These are phyloP conservation scores for Anguilla marmorata DNA, from an alignment of 2,797 vertebrate genomes.

Conservation along the genomic window DNA sequence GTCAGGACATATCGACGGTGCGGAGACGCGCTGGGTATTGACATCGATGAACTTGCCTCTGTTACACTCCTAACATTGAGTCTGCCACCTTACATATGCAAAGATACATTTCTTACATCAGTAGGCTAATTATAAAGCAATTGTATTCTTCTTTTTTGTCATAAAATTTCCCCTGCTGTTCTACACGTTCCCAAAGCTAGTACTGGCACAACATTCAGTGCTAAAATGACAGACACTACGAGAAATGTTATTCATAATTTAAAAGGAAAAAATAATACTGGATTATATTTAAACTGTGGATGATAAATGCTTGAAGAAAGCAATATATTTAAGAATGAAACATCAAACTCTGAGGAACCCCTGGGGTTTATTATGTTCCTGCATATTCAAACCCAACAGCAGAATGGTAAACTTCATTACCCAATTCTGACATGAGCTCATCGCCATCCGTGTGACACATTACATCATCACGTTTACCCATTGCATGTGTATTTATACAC, in stretches of 20 bases:
- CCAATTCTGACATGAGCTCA: slow-evolving; percentile 48
- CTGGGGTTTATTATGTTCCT: neutral
- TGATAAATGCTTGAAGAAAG: too few relatives aligned
- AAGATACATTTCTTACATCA: neutral
- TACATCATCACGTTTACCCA: slow-evolving; percentile 44
- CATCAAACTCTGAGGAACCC: neutral
- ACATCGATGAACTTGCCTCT: neutral
- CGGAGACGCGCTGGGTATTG: neutral
- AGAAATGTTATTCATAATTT: neutral
- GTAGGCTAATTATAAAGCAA: neutral
- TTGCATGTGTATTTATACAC: slow-evolving; percentile 15
- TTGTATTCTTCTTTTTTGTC: neutral
- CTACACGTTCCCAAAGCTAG: neutral
- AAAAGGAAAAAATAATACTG: neutral
- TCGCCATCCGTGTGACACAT: slow-evolving; percentile 47
- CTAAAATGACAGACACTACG: neutral
- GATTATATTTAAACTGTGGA: neutral
- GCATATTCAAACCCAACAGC: neutral
- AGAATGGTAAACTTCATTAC: slow-evolving; percentile 43
- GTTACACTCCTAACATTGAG: neutral
- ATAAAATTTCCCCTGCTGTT: neutral
- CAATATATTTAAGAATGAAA: too few relatives aligned
- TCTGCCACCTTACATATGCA: neutral
- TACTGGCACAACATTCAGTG: neutral
- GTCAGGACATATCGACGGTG: neutral